These are phyloP conservation scores for Herpailurus yagouaroundi DNA, from an alignment of 2,113 vertebrate genomes.

Conservation along the genomic window DNA sequence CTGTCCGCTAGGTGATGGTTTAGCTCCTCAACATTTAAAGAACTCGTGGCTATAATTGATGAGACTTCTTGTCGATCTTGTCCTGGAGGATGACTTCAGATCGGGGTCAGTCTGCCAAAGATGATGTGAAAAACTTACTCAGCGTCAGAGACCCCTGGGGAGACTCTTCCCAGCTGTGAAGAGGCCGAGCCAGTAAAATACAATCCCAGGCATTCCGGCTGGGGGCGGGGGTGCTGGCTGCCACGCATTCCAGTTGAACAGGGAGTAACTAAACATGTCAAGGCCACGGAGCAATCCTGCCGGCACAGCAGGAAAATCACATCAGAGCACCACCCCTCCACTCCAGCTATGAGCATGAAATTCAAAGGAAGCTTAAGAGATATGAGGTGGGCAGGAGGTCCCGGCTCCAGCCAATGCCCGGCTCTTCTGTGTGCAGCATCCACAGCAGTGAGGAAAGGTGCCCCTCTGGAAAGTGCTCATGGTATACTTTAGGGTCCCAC, in stretches of 20 bases:
- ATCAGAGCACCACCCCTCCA: too few species aligned
- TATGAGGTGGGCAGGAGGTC: background rate
- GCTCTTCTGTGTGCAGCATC: rapidly evolving
- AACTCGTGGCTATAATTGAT: background rate
- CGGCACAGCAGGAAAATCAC: background rate
- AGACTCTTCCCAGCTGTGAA: background rate
- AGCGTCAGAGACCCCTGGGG: background rate
- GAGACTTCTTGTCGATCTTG: background rate
- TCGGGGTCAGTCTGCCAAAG: conserved; percentile 28
- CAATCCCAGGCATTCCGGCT: background rate
- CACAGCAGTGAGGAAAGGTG: rapidly evolving
- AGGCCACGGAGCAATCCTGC: background rate
- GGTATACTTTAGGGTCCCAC: background rate
- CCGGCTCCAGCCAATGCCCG: background rate
- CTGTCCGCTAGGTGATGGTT: background rate
- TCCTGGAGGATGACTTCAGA: background rate
- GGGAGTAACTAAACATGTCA: background rate
- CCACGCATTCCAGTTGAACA: background rate
- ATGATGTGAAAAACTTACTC: conserved; percentile 55
- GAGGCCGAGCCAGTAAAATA: background rate
- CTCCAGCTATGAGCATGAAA: background rate
- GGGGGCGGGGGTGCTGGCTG: background rate
- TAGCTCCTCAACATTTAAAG: background rate
- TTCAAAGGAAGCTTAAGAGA: background rate
- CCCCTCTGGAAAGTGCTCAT: background rate